These are phyloP conservation scores for Brassicogethes aeneus DNA, from an alignment of 2,888 invertebrate genomes.

Conservation along the genomic window DNA sequence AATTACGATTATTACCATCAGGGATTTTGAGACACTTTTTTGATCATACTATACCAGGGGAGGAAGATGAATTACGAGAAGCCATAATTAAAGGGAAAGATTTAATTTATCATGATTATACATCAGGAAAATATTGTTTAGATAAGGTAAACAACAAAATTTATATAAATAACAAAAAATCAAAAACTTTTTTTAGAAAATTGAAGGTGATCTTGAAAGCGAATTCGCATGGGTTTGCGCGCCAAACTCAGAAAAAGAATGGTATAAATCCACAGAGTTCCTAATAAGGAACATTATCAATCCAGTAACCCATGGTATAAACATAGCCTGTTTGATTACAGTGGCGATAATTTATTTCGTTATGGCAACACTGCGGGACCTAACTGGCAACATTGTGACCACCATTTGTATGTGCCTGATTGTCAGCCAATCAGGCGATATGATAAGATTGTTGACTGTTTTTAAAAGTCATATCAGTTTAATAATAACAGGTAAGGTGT, in stretches of 20 bases:
- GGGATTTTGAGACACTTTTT: constrained; percentile 69
- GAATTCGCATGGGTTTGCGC: constrained; percentile 67
- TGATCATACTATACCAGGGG: constrained; percentile 44
- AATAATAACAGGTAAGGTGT: constrained; percentile 69
- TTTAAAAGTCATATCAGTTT: constrained; percentile 73
- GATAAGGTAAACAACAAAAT: constrained; percentile 53
- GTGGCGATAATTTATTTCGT: constrained; percentile 76
- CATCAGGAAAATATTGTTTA: constrained; percentile 68
- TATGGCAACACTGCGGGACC: constrained; percentile 70
- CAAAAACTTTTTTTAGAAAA: constrained; percentile 39
- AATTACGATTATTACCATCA: constrained; percentile 55
- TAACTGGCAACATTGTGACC: constrained; percentile 77
- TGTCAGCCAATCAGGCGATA: constrained; percentile 66
- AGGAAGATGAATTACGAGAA: constrained; percentile 35
- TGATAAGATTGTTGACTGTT: constrained; percentile 71
- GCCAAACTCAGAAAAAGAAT: constrained; percentile 59
- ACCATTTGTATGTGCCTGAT: constrained; percentile 72
- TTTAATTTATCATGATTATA: constrained; percentile 59
- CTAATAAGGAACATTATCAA: constrained; percentile 66
- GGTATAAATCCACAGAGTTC: constrained; percentile 61
- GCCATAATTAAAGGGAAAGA: constrained; percentile 42
- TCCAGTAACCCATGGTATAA: constrained; percentile 66
- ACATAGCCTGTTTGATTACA: constrained; percentile 59
- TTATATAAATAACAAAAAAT: not conserved
- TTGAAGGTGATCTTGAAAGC: constrained; percentile 48